Percentiles rank a stretch among this genome's conserved stretches.
Conservation (phyloP, 2,888 invertebrate genomes). For the Adelphocoris suturalis region DNA sequence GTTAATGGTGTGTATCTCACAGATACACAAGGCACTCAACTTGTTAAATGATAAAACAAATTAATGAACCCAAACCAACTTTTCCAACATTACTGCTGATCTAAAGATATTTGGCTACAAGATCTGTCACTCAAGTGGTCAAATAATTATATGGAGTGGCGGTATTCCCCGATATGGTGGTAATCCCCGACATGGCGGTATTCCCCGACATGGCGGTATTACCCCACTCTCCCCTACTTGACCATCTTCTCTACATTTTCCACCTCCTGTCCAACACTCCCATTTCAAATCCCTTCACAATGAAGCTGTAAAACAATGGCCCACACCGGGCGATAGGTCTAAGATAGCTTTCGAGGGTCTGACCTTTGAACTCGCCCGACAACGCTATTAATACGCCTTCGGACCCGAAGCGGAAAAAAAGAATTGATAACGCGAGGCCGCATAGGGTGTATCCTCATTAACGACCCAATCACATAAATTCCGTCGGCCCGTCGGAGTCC, state of each 20-base stretch:
- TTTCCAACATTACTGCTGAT: too few species aligned
- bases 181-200: too few species aligned
- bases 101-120: too few species aligned
- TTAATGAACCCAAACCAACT: too few species aligned
- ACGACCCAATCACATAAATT: conserved; percentile 26
- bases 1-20: too few species aligned
- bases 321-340: neutral
- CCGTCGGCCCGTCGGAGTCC: neutral
- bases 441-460: conserved; percentile 1
- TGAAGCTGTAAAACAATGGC: conserved; percentile 12
- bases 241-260: neutral
- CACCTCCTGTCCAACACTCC: neutral
- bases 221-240: too few species aligned
- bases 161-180: too few species aligned
- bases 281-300: conserved; percentile 16
- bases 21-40: too few species aligned
- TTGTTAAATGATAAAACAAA: too few species aligned
- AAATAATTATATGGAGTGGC: too few species aligned
- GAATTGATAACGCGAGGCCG: neutral
- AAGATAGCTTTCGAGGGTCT: neutral
- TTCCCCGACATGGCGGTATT: too few species aligned
- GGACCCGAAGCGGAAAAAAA: neutral
- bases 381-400: conserved; percentile 10
- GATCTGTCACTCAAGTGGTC: too few species aligned
- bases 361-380: neutral